A percentile compares a stretch with the other conserved stretches of the same genome.
Conservation (phyloP, 2,113 vertebrate genomes). For the Dromiciops gliroides region DNA sequence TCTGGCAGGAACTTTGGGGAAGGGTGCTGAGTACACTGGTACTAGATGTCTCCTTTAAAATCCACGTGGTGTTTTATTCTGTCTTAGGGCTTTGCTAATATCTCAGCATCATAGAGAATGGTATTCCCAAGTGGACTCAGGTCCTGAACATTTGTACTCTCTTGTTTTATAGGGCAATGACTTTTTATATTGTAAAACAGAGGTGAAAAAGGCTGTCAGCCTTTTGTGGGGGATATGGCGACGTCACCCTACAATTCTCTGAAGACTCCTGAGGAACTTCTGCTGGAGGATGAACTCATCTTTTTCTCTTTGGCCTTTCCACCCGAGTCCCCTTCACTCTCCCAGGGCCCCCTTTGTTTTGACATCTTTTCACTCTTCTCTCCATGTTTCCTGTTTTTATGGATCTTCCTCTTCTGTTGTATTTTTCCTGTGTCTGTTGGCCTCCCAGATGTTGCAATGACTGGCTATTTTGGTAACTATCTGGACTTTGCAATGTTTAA, state of each 20-base stretch:
- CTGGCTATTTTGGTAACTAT: constrained; percentile 84
- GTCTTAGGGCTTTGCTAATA: neutral
- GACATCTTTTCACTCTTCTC: constrained; percentile 83
- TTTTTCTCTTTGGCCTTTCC: constrained; percentile 43
- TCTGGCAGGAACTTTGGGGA: rapidly evolving
- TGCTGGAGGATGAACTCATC: constrained; percentile 61
- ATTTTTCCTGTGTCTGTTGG: constrained; percentile 86
- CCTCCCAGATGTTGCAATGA: constrained; percentile 83
- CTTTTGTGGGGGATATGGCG: constrained; percentile 66
- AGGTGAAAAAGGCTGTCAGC: constrained; percentile 71
- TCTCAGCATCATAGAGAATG: neutral
- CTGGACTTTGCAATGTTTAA: constrained; percentile 73
- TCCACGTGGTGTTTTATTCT: rapidly evolving
- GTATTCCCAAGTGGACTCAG: neutral
- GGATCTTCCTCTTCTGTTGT: constrained; percentile 83
- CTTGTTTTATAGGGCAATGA: constrained; percentile 17
- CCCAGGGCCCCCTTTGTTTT: constrained; percentile 83
- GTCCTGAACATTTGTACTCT: neutral
- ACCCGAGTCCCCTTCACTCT: neutral
- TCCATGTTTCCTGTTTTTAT: constrained; percentile 87
- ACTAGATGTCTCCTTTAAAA: neutral
- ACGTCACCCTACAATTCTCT: constrained; percentile 77
- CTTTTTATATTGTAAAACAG: constrained; percentile 35
- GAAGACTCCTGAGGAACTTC: constrained; percentile 81
- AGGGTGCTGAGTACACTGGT: neutral